phyloP scores from a whole-genome alignment of 1,140 invertebrate genomes.

The Drosophila ercepeae region DNA sequence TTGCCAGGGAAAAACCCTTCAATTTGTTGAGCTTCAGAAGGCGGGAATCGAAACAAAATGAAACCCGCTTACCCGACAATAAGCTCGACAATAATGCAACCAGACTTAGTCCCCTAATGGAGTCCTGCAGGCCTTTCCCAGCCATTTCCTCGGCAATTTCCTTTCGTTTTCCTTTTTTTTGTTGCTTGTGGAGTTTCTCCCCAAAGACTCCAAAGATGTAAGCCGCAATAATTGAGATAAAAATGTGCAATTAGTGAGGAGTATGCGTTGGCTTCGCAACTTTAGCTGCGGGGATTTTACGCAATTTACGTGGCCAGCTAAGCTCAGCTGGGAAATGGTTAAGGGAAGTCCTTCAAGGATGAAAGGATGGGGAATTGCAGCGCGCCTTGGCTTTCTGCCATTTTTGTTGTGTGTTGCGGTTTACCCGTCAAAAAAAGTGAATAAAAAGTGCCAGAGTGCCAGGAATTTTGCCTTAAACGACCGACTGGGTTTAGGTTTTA shows the following conservation, averaged over 20 bases:
- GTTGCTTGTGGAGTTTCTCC: no score
- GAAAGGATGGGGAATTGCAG: neutral
- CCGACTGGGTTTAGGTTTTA: conserved; percentile 30
- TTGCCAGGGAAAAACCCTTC: neutral
- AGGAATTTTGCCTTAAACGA: conserved; percentile 51
- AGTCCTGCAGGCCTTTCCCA: neutral
- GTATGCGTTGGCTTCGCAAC: conserved; percentile 48
- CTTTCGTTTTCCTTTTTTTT: neutral
- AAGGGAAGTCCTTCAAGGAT: conserved; percentile 1
- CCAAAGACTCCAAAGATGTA: conserved; percentile 42
- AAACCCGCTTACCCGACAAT: conserved; percentile 31
- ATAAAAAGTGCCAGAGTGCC: conserved; percentile 11
- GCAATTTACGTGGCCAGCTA: conserved; percentile 61
- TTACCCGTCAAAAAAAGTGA: conserved; percentile 36
- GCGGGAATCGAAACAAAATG: conserved; percentile 34
- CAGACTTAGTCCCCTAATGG: conserved; percentile 48
- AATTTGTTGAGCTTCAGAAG: conserved; percentile 2
- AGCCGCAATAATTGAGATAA: conserved; percentile 77
- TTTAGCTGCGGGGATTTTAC: conserved; percentile 58
- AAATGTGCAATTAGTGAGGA: conserved; percentile 76
- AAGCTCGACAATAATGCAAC: conserved; percentile 34
- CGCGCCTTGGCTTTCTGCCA: conserved; percentile 44
- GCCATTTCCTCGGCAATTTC: neutral
- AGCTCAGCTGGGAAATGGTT: conserved; percentile 26
- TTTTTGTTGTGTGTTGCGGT: conserved; percentile 51